phyloP scores from a whole-genome alignment of 2,888 invertebrate genomes.

The Sussaba pulchella region DNA sequence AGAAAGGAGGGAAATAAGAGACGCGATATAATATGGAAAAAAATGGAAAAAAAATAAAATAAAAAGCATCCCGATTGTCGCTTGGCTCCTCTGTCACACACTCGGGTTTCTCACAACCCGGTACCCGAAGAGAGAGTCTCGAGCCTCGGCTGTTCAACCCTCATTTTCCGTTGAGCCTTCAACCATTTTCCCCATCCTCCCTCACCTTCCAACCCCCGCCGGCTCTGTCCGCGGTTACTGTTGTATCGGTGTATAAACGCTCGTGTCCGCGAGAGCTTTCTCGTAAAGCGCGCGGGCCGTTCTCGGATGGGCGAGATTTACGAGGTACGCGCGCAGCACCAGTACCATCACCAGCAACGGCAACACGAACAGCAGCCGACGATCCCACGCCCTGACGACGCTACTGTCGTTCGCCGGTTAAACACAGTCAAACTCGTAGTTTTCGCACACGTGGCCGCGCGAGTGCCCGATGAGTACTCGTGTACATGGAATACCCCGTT shows the following conservation, averaged over 20 bases:
- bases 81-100: conserved; percentile 60
- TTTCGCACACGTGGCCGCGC: conserved; percentile 1
- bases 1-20: neutral
- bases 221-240: conserved; percentile 57
- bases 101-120: conserved; percentile 31
- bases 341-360: conserved; percentile 38
- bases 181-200: conserved; percentile 51
- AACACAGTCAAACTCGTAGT: conserved; percentile 27
- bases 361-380: too few species aligned
- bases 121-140: neutral
- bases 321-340: conserved; percentile 74
- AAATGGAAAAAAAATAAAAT: conserved; percentile 32
- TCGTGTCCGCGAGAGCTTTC: conserved; percentile 63
- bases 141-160: conserved; percentile 57
- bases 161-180: conserved; percentile 62
- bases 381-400: conserved; percentile 16
- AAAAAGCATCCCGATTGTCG: conserved; percentile 63
- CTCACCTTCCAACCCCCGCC: conserved; percentile 44
- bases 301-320: conserved; percentile 75
- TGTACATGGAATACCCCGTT: conserved; percentile 27
- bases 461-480: conserved; percentile 28
- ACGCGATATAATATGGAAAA: neutral
- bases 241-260: conserved; percentile 73
- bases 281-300: conserved; percentile 30
- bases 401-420: neutral